phyloP scores from a whole-genome alignment of 2,797 vertebrate genomes.

The Acomys russatus region DNA sequence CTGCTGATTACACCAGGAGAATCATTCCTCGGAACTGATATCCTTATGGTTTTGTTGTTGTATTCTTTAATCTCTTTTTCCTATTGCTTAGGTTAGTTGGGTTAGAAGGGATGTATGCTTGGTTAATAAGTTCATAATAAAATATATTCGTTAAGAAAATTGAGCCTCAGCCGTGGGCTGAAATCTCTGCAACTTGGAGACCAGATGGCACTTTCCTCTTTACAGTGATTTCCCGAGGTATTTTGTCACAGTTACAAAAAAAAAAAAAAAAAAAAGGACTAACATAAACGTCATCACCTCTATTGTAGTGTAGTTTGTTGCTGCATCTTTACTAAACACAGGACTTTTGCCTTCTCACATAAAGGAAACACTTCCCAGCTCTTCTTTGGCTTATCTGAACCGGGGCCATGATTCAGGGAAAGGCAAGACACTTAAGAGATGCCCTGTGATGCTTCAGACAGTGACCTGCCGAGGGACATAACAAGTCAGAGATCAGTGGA shows the following conservation, averaged over 20 bases:
- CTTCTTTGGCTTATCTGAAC: not conserved
- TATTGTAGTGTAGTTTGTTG: not conserved
- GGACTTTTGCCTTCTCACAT: not conserved
- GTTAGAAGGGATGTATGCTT: too few relatives aligned
- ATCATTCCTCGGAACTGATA: too few relatives aligned
- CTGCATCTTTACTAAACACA: not conserved
- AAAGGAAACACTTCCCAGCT: not conserved
- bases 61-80: too few relatives aligned
- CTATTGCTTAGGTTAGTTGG: too few relatives aligned
- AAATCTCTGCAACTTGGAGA: not conserved
- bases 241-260: not conserved
- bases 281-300: not conserved
- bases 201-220: not conserved
- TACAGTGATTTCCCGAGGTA: not conserved
- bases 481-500: not conserved
- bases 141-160: too few relatives aligned
- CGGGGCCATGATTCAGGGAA: not conserved
- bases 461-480: not conserved
- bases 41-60: too few relatives aligned
- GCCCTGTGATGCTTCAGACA: not conserved
- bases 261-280: not conserved
- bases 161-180: too few relatives aligned
- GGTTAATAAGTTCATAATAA: too few relatives aligned
- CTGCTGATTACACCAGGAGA: too few relatives aligned
- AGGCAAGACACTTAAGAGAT: not conserved